Percentiles rank a stretch among this genome's conserved stretches.
Conservation (phyloP, 2,888 invertebrate species). For the Philopedon plagiatum region DNA sequence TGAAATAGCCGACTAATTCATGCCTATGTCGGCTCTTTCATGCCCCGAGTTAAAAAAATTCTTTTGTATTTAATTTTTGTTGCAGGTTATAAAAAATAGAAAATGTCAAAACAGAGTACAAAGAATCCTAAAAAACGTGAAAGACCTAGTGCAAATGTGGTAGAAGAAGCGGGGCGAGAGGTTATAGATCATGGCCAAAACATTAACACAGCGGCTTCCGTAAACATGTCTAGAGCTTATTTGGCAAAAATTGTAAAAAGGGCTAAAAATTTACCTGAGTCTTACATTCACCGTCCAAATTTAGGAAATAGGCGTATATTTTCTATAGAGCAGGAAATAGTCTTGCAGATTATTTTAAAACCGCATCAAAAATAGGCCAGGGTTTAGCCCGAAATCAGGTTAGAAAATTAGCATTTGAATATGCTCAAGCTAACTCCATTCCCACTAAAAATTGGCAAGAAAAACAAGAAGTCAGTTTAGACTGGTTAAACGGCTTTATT, state of each 20-base stretch:
- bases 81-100: too few relatives aligned
- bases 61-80: too few relatives aligned
- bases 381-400: neutral
- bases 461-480: slow-evolving; percentile 11
- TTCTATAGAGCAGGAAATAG: slow-evolving; percentile 5
- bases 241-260: slow-evolving; percentile 13
- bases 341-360: slow-evolving; percentile 8
- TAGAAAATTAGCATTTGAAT: slow-evolving; percentile 14
- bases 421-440: slow-evolving; percentile 24
- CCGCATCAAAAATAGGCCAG: slow-evolving; percentile 2
- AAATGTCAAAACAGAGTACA: too few relatives aligned
- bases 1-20: too few relatives aligned
- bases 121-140: neutral
- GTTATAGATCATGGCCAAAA: neutral
- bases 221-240: neutral
- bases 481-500: slow-evolving; percentile 14
- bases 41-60: too few relatives aligned
- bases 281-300: slow-evolving; percentile 8
- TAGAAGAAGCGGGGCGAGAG: neutral
- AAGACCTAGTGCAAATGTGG: neutral
- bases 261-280: neutral
- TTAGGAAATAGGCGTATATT: slow-evolving; percentile 1
- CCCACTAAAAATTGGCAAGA: slow-evolving; percentile 3
- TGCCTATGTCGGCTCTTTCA: too few relatives aligned
- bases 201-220: too few relatives aligned